Percentiles rank a stretch among this genome's conserved stretches.
Conservation (phyloP, 2,113 vertebrate species). For the Cyanocitta stelleri region DNA sequence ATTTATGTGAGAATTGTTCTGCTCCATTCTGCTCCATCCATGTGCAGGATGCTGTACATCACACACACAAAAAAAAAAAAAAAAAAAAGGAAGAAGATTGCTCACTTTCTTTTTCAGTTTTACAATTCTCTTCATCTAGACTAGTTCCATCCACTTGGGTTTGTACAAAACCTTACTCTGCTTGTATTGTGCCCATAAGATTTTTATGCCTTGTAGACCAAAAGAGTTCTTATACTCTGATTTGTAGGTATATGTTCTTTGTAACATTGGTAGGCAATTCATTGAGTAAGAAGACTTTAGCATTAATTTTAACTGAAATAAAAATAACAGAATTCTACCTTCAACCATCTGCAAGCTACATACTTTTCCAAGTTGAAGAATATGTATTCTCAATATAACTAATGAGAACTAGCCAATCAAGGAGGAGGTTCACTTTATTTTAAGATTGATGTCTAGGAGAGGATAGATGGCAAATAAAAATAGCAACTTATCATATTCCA, state of each 20-base stretch:
- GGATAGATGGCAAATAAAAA: not conserved
- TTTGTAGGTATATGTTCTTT: not conserved
- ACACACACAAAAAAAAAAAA: not conserved
- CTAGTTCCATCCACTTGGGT: not conserved
- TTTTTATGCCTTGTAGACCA: not conserved
- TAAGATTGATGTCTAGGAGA: not conserved
- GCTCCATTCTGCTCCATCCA: not conserved
- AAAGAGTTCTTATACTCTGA: not conserved
- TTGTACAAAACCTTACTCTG: not conserved
- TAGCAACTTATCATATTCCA: not conserved
- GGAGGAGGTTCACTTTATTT: not conserved
- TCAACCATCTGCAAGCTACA: not conserved
- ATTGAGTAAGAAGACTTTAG: not conserved
- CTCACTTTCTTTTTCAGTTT: not conserved
- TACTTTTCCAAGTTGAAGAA: not conserved
- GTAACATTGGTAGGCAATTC: not conserved
- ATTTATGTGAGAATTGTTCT: not conserved
- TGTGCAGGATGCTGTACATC: not conserved
- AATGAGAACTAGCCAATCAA: not conserved
- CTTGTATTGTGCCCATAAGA: accelerated
- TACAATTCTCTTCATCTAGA: not conserved
- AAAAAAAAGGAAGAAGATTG: not conserved
- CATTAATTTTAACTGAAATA: not conserved
- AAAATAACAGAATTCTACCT: not conserved
- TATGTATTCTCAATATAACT: not conserved